Evolutionary conservation across 2,797 vertebrate species (phyloP).

Genomic region (Hylomyscus alleni): DNA sequence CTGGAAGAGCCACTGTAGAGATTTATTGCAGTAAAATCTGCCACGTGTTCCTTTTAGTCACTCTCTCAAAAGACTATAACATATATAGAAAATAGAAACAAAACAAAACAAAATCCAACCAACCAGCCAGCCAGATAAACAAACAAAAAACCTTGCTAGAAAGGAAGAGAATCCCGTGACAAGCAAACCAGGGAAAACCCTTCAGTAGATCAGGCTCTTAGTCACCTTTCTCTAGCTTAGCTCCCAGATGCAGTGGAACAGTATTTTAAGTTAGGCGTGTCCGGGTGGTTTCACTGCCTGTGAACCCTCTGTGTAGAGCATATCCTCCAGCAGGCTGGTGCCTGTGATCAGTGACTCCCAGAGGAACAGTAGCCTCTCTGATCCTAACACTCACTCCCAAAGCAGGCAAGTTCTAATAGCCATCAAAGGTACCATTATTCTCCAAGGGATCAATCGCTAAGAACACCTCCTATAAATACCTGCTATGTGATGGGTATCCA

Average conservation of each 20-base stretch:
- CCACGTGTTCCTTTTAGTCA: conserved; percentile 9
- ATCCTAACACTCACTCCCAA: background rate
- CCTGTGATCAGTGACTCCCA: background rate
- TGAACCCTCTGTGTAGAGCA: background rate
- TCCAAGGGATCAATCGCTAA: background rate
- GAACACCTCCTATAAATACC: conserved; percentile 7
- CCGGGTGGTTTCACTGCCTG: background rate
- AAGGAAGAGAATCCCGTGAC: conserved; percentile 52
- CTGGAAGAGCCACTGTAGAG: conserved; percentile 22
- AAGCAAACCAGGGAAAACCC: background rate
- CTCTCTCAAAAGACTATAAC: conserved; percentile 34
- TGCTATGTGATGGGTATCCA: background rate
- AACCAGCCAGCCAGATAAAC: background rate
- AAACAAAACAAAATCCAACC: background rate
- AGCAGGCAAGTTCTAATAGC: background rate
- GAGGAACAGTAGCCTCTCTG: background rate
- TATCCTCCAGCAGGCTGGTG: background rate
- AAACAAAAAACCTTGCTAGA: background rate
- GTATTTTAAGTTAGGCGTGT: conserved; percentile 24
- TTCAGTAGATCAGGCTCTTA: conserved; percentile 51
- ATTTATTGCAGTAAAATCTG: conserved; percentile 44
- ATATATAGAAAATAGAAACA: conserved; percentile 20
- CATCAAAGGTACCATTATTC: background rate
- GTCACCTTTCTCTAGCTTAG: conserved; percentile 37
- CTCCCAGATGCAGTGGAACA: background rate